These are phyloP conservation scores for Onychomys leucogaster DNA, from an alignment of 2,797 vertebrate species.

Conservation along the genomic window DNA sequence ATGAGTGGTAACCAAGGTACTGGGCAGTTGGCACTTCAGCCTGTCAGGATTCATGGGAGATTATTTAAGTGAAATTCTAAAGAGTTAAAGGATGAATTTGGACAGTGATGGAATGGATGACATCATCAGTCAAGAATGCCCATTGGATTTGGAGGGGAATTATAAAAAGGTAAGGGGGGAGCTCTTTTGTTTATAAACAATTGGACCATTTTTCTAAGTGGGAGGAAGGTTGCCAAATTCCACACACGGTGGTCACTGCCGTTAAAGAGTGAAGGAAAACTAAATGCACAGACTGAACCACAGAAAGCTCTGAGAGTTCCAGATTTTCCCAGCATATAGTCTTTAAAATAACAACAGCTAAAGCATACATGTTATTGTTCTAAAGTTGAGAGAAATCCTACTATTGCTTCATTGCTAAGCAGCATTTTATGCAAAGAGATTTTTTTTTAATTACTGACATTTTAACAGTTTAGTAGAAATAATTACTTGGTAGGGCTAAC, in stretches of 20 bases:
- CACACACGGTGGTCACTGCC: constrained; percentile 1
- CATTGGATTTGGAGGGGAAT: constrained; percentile 88
- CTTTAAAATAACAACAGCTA: not conserved
- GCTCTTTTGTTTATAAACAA: constrained; percentile 77
- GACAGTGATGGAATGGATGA: constrained; percentile 91
- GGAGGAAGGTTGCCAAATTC: constrained; percentile 53
- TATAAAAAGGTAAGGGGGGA: constrained; percentile 94
- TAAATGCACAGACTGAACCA: constrained; percentile 50
- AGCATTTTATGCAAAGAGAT: constrained; percentile 15
- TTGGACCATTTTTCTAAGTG: constrained; percentile 73
- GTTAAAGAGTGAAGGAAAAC: constrained; percentile 42
- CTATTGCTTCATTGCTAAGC: not conserved
- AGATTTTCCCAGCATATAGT: not conserved
- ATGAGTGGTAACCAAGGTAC: constrained; percentile 59
- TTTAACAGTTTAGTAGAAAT: constrained; percentile 47
- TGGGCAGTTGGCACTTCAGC: not conserved
- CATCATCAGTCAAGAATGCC: constrained; percentile 89
- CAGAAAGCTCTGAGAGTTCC: not conserved
- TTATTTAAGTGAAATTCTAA: constrained; percentile 75
- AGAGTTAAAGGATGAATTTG: constrained; percentile 87
- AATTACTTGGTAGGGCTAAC: not conserved
- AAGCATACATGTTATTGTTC: not conserved
- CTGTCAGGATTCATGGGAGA: constrained; percentile 64
- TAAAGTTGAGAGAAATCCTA: constrained; percentile 20
- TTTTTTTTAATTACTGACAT: not conserved